Conservation (phyloP, 2,888 invertebrate species). For the Clistopyga incitator region DNA sequence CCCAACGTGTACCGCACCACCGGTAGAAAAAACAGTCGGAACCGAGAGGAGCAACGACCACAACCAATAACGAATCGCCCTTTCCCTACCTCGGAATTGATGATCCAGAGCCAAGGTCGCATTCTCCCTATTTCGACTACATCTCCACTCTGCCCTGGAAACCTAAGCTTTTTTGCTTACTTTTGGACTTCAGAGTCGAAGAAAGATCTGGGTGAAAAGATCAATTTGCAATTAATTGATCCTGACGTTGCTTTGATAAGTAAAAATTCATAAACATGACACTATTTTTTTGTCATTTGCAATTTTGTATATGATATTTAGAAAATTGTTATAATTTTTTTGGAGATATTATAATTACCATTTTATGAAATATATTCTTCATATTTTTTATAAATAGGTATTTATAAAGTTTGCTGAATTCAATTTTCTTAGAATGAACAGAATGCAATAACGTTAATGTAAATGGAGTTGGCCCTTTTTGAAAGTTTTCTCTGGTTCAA, state of each 20-base stretch:
- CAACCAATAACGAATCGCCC: slow-evolving; percentile 16
- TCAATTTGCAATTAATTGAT: neutral
- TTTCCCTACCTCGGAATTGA: slow-evolving; percentile 45
- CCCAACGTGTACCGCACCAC: slow-evolving; percentile 1
- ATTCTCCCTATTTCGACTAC: slow-evolving; percentile 26
- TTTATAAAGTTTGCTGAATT: too few species aligned
- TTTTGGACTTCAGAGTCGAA: neutral
- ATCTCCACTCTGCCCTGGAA: slow-evolving; percentile 4
- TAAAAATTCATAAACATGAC: neutral
- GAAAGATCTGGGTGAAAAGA: neutral
- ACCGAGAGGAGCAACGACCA: slow-evolving; percentile 24
- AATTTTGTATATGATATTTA: too few species aligned
- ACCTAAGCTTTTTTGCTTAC: neutral
- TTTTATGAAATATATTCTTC: too few species aligned
- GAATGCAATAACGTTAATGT: too few species aligned
- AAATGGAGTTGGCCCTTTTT: too few species aligned
- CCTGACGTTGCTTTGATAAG: too few species aligned
- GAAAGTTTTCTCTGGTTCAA: too few species aligned
- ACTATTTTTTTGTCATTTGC: too few species aligned
- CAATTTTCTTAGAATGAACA: too few species aligned
- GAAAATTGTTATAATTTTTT: too few species aligned
- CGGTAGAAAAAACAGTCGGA: slow-evolving; percentile 23
- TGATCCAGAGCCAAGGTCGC: slow-evolving; percentile 65
- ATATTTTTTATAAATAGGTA: too few species aligned
- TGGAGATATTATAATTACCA: too few species aligned